phyloP scores from a whole-genome alignment of 2,888 invertebrate genomes.

The Nephrotoma guestfalica region DNA sequence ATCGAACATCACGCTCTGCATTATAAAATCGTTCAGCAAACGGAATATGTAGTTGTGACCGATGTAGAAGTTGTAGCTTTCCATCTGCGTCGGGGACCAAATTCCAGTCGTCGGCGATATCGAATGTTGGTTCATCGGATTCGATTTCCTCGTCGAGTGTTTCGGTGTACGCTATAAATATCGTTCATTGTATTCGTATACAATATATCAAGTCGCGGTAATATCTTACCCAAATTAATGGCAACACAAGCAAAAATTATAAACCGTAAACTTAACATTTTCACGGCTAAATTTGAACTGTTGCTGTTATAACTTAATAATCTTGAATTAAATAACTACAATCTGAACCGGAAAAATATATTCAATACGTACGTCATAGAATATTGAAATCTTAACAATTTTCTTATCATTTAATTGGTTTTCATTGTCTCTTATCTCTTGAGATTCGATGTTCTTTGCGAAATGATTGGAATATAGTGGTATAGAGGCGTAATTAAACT shows the following conservation, averaged over 20 bases:
- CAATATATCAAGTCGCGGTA: not conserved
- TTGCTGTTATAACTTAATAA: not conserved
- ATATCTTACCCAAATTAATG: not conserved
- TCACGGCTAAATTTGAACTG: not conserved
- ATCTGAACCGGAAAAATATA: not conserved
- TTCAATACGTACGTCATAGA: not conserved
- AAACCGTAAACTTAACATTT: not conserved
- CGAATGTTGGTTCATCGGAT: not conserved
- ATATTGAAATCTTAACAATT: not conserved
- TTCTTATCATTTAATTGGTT: not conserved
- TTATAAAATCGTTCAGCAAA: conserved; percentile 2
- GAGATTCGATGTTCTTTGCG: no score
- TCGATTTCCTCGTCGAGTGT: not conserved
- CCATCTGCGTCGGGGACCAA: conserved; percentile 9
- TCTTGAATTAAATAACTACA: not conserved
- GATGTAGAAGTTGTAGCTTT: conserved; percentile 7
- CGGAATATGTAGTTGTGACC: not conserved
- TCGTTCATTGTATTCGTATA: not conserved
- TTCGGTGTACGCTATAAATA: not conserved
- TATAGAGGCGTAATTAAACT: not conserved
- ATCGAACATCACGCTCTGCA: conserved; percentile 22
- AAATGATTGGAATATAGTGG: not conserved
- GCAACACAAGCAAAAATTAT: not conserved
- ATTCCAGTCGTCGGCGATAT: conserved; percentile 6
- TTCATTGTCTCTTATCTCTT: no score